Percentiles rank a stretch among this genome's conserved stretches.
These are phyloP conservation scores for Cheilinus undulatus DNA, from an alignment of 2,113 vertebrate species.

Conservation along the genomic window DNA sequence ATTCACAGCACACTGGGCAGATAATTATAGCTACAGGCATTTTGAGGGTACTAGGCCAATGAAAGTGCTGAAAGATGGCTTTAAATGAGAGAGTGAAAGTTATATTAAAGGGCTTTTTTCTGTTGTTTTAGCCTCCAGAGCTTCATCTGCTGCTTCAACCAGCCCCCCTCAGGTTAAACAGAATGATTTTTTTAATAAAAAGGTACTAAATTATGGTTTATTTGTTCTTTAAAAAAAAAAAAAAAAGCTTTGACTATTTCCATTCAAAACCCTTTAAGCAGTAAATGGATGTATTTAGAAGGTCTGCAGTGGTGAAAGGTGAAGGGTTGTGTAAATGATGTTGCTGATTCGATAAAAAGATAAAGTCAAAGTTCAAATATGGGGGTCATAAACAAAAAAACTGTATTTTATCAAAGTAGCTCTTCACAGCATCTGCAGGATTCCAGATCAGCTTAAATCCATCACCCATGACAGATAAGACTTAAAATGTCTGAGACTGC, in stretches of 20 bases:
- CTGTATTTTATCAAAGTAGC: conserved; percentile 33
- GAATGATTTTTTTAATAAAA: neutral
- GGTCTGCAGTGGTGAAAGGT: conserved; percentile 4
- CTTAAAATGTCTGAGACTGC: too few relatives aligned
- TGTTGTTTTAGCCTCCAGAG: conserved; percentile 26
- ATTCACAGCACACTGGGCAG: conserved; percentile 50
- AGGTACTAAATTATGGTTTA: neutral
- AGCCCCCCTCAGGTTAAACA: conserved; percentile 4
- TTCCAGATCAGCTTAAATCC: conserved; percentile 35
- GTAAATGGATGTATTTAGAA: conserved; percentile 1
- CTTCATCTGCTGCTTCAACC: conserved; percentile 32
- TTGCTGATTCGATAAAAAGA: conserved; percentile 52
- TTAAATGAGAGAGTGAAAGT: conserved; percentile 52
- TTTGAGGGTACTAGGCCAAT: conserved; percentile 52
- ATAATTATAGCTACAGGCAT: conserved; percentile 73
- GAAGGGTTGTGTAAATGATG: conserved; percentile 17
- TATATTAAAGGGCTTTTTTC: conserved; percentile 32
- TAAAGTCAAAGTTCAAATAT: conserved; percentile 61
- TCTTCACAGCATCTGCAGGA: conserved; percentile 39
- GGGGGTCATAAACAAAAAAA: conserved; percentile 42
- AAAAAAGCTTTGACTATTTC: neutral
- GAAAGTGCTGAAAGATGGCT: conserved; percentile 62
- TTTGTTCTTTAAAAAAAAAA: neutral
- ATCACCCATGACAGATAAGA: too few relatives aligned
- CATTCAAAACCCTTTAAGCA: neutral